Conservation (phyloP, 92 coral and sea anemone genomes). For the Porites rus region DNA sequence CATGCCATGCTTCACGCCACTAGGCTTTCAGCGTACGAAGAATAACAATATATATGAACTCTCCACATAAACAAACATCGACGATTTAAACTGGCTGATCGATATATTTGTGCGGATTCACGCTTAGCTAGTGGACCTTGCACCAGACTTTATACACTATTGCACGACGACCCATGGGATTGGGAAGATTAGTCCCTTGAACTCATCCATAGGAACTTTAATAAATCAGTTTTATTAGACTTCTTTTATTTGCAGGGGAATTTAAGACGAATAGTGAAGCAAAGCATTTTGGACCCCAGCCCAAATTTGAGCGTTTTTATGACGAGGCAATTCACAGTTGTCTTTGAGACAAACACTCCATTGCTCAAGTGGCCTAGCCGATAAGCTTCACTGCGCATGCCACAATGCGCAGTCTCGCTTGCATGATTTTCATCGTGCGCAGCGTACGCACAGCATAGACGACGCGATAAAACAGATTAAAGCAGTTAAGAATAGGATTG, state of each 20-base stretch:
- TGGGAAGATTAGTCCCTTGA: not conserved
- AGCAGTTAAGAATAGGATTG: not conserved
- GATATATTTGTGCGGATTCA: conserved; percentile 52
- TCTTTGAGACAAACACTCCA: conserved; percentile 17
- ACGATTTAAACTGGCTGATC: conserved; percentile 28
- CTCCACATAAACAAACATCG: conserved; percentile 41
- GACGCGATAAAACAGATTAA: conserved; percentile 12
- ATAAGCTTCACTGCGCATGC: conserved; percentile 7
- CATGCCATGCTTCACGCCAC: not conserved
- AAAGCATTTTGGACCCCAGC: not conserved
- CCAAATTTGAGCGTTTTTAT: not conserved
- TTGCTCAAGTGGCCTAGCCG: conserved; percentile 18
- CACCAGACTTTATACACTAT: conserved; percentile 24
- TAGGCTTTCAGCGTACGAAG: conserved; percentile 13
- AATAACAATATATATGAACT: conserved; percentile 24
- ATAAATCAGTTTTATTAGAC: not conserved
- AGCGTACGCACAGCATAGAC: not conserved
- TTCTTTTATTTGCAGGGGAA: not conserved
- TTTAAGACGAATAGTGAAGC: not conserved
- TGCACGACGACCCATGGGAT: not conserved
- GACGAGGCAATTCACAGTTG: conserved; percentile 25
- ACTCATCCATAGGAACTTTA: not conserved
- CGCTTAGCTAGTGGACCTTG: conserved; percentile 44
- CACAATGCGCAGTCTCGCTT: conserved; percentile 28
- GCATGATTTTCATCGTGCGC: conserved; percentile 1